Conservation (phyloP, 2,113 vertebrate species). For the Planiliza haematocheilus region DNA sequence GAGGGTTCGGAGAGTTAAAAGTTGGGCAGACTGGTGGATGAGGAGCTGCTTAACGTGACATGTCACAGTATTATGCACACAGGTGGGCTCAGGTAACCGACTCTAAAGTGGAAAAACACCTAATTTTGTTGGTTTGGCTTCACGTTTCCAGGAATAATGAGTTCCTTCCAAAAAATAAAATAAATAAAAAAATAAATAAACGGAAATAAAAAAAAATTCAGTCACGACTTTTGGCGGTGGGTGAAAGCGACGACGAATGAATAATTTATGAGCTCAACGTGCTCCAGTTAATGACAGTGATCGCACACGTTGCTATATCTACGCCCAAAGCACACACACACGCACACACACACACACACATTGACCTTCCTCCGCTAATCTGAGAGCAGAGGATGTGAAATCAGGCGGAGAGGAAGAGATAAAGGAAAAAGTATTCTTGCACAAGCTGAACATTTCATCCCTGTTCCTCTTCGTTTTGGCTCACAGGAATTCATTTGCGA, state of each 20-base stretch:
- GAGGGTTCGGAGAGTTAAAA: too few relatives aligned
- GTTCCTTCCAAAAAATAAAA: background rate
- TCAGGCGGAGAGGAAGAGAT: background rate
- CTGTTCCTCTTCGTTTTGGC: background rate
- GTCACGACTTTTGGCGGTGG: slow-evolving; percentile 66
- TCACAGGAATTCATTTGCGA: slow-evolving; percentile 14
- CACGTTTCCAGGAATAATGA: slow-evolving; percentile 54
- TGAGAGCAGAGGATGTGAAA: slow-evolving; percentile 40
- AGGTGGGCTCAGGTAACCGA: slow-evolving; percentile 28
- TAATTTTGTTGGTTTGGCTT: slow-evolving; percentile 58
- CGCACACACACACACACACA: background rate
- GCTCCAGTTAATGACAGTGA: slow-evolving; percentile 65
- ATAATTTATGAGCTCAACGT: slow-evolving; percentile 73
- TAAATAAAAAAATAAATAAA: too few relatives aligned
- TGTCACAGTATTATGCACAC: slow-evolving; percentile 15
- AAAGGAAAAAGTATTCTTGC: background rate
- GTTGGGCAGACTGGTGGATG: background rate
- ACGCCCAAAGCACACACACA: background rate
- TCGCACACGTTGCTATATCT: slow-evolving; percentile 25
- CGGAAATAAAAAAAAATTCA: slow-evolving; percentile 28
- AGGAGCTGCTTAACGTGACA: slow-evolving; percentile 20
- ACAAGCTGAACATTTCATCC: slow-evolving; percentile 14
- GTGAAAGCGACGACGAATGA: slow-evolving; percentile 68
- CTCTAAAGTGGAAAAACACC: background rate
- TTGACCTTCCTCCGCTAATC: slow-evolving; percentile 14